A percentile compares a stretch with the other conserved stretches of the same genome.
Conservation (phyloP, 2,797 vertebrate genomes). For the Halcyon smyrnensis region DNA sequence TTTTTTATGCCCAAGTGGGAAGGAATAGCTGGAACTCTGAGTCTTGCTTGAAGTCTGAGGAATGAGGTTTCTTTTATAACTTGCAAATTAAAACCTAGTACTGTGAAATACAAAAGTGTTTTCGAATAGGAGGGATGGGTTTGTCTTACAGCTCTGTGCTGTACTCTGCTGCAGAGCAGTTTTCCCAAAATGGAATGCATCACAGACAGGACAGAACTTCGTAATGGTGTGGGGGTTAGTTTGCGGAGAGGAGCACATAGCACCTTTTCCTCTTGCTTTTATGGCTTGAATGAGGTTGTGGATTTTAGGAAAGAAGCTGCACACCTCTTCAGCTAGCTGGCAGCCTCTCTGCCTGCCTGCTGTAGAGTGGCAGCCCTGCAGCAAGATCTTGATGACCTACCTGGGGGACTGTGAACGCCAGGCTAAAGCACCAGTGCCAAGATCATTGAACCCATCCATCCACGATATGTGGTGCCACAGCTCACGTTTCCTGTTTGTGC, state of each 20-base stretch:
- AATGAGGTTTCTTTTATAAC: conserved; percentile 24
- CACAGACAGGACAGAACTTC: neutral
- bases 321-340: neutral
- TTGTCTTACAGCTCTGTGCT: neutral
- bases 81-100: conserved; percentile 20
- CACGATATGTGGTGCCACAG: neutral
- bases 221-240: fast-evolving
- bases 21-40: conserved; percentile 13
- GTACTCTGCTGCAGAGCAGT: neutral
- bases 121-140: neutral
- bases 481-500: neutral
- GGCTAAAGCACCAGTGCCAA: neutral
- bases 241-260: neutral
- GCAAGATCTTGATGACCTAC: neutral
- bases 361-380: neutral
- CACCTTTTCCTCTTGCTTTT: neutral
- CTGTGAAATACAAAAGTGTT: conserved; percentile 15
- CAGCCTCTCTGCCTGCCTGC: neutral
- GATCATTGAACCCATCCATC: neutral
- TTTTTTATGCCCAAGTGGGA: conserved; percentile 27
- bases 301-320: neutral
- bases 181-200: neutral
- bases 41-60: conserved; percentile 22
- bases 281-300: neutral
- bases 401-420: neutral